Evolutionary conservation across 2,797 vertebrate species (phyloP).

Genomic region (Tamandua tetradactyla): DNA sequence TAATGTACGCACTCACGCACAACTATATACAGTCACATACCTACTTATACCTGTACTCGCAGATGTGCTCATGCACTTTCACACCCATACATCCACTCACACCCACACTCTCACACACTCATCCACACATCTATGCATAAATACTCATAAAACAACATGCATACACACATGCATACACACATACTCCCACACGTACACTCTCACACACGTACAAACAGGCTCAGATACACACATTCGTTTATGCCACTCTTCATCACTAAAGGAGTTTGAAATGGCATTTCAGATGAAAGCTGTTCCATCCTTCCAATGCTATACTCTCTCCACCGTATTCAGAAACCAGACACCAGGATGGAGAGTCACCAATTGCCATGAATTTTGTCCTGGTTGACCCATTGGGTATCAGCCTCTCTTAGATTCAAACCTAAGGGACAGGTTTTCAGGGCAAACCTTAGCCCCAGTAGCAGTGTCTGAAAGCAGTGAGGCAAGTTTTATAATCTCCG

Average conservation of each 20-base stretch:
- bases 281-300: neutral
- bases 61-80: neutral
- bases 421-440: neutral
- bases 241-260: neutral
- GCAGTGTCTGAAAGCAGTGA: neutral
- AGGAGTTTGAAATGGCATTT: neutral
- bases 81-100: neutral
- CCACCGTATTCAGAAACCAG: neutral
- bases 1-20: neutral
- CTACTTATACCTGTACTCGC: neutral
- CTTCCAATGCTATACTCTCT: neutral
- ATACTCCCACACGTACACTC: neutral
- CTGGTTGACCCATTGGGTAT: neutral
- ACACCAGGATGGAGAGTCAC: neutral
- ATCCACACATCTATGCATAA: neutral
- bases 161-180: neutral
- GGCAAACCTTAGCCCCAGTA: neutral
- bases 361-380: neutral
- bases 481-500: neutral
- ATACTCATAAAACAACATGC: neutral
- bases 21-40: neutral
- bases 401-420: neutral
- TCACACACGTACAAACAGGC: neutral
- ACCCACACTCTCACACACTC: neutral
- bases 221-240: neutral